Conservation (phyloP, 2,113 vertebrate species). For the Bagarius yarrelli region DNA sequence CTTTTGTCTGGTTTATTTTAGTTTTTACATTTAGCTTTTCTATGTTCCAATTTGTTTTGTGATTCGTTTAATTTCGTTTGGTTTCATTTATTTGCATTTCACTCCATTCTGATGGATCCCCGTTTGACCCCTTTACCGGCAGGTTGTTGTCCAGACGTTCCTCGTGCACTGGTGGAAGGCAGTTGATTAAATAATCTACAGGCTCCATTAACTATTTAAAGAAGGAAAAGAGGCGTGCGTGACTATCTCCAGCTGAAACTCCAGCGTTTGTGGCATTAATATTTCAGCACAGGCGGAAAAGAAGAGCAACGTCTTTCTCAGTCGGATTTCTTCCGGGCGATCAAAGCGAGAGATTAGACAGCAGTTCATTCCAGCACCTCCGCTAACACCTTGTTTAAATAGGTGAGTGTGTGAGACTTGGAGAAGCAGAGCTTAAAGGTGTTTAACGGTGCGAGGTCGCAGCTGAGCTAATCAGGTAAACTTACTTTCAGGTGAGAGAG, state of each 20-base stretch:
- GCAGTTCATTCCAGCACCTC: conserved; percentile 27
- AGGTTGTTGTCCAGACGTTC: neutral
- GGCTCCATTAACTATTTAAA: conserved; percentile 42
- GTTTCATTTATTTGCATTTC: conserved; percentile 41
- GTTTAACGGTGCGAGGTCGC: conserved; percentile 75
- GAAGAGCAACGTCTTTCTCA: neutral
- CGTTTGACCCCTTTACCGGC: conserved; percentile 39
- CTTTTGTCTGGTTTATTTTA: too few species aligned
- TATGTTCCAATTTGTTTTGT: too few species aligned
- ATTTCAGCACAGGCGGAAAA: conserved; percentile 33
- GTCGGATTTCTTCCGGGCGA: conserved; percentile 28
- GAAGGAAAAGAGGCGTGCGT: conserved; percentile 18
- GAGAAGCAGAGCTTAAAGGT: conserved; percentile 60
- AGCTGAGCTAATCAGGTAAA: conserved; percentile 82
- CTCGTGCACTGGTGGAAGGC: conserved; percentile 38
- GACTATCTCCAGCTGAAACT: conserved; percentile 15
- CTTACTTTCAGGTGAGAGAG: conserved; percentile 75
- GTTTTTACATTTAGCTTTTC: too few species aligned
- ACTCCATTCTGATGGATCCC: neutral
- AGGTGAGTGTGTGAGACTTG: conserved; percentile 23
- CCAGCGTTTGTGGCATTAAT: conserved; percentile 28
- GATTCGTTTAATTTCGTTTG: too few species aligned
- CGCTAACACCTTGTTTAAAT: conserved; percentile 42
- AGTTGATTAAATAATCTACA: conserved; percentile 42
- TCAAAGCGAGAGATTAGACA: conserved; percentile 34